Evolutionary conservation across 2,888 invertebrate species (phyloP), one percentile per base, ranked within the genome.

Genomic region (Julus scanicus): DNA sequence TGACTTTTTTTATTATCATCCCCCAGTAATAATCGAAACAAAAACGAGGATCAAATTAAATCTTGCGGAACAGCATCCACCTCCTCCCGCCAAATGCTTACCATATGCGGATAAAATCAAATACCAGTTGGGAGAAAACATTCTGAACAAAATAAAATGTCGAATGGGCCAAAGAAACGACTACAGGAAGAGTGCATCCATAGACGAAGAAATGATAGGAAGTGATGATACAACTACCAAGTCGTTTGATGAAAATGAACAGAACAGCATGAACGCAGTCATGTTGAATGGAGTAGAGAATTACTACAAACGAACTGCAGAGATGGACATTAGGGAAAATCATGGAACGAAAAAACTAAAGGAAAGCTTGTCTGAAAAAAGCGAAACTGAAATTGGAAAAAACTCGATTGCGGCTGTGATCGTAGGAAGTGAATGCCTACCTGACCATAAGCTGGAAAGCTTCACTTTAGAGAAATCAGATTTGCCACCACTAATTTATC

Each of bases 81-180:
- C n/a, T 40, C 39, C 53, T 53, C 86, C 86, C 57, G 86, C 57
- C 13, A 49, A 53, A 63, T 86, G 86, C 11, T 57, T 86, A n/a
- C 86, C 86, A 29, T 48, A 17, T 40, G 86, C 63, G 49, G 63
- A 86, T 11, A 86, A 20, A 53, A 37, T 86, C 8, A 86, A 57
- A 63, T 49, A 86, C n/a, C 49, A 86, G n/a, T 63, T 86, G 37
- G 86, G 86, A n/a, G 40, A 49, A 57, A 57, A 37, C 39, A 57
- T 63, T 86, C 29, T 86, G 49, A 39, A 86, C n/a, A 86, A 86
- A n/a, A 86, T 86, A 20, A 85, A 85, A 53, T 85, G 13, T 15
- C 85, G 85, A 44, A 85, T 85, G 85, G 29, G 85, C 13, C 48
- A 53, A 53, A 44, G 49, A 44, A 53, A 53, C 80, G 37, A 80